phyloP scores from a whole-genome alignment of 2,113 vertebrate species.

The Nymphicus hollandicus region DNA sequence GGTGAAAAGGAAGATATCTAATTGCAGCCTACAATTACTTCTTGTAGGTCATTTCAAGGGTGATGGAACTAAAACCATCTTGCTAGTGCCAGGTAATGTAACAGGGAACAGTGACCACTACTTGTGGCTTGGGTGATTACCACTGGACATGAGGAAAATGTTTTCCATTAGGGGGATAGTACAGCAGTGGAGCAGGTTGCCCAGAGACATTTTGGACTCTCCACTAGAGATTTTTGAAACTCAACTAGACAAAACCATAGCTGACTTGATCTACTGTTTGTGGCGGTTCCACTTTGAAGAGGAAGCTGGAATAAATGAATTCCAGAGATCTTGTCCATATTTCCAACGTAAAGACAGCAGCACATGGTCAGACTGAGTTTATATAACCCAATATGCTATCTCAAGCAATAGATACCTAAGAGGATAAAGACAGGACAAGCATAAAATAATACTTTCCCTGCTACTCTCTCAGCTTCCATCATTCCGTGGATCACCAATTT shows the following conservation, averaged over 20 bases:
- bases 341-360: not conserved
- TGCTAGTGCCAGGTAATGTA: not conserved
- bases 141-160: not conserved
- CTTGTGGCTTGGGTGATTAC: not conserved
- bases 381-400: not conserved
- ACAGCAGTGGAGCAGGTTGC: not conserved
- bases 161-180: not conserved
- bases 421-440: not conserved
- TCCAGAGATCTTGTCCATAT: not conserved
- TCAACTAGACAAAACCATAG: not conserved
- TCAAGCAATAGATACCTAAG: not conserved
- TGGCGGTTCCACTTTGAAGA: not conserved
- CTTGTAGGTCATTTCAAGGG: not conserved
- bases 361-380: not conserved
- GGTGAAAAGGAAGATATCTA: not conserved
- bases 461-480: not conserved
- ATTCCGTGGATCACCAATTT: not conserved
- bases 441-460: not conserved
- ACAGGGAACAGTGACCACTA: not conserved
- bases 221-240: not conserved
- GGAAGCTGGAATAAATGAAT: not conserved
- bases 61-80: not conserved
- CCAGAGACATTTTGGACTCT: not conserved
- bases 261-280: not conserved
- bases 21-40: not conserved